phyloP scores from a whole-genome alignment of 2,888 invertebrate species.

The Keiferia lycopersicella region DNA sequence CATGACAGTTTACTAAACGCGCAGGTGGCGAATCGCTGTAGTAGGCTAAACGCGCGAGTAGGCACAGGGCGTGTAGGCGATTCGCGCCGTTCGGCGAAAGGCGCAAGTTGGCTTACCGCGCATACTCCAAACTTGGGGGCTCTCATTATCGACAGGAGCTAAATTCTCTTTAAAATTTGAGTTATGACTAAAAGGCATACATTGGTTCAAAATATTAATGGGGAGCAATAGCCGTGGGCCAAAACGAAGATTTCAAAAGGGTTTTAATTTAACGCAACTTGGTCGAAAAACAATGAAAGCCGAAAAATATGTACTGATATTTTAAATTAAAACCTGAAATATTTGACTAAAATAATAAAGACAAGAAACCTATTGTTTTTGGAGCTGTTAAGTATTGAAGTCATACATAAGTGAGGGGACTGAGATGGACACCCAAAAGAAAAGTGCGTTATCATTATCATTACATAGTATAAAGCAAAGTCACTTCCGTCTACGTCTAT shows the following conservation, averaged over 20 bases:
- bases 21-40: no score
- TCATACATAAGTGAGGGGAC: no score
- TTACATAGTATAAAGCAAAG: no score
- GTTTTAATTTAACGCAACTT: constrained; percentile 2
- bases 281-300: constrained; percentile 4
- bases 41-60: no score
- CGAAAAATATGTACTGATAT: not conserved
- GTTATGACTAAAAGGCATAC: not conserved
- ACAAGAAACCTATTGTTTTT: not conserved
- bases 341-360: not conserved
- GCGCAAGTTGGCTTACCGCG: no score
- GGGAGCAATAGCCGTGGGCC: constrained; percentile 3
- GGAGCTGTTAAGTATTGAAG: not conserved
- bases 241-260: not conserved
- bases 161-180: not conserved
- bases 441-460: no score
- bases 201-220: not conserved
- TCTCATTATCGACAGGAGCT: not conserved
- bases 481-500: no score
- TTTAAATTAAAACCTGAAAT: not conserved
- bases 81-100: no score
- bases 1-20: no score
- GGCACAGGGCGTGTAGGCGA: no score
- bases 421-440: no score
- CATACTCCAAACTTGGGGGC: no score